These are phyloP conservation scores for Megalopta genalis DNA, from an alignment of 1,140 invertebrate genomes.

Conservation along the genomic window DNA sequence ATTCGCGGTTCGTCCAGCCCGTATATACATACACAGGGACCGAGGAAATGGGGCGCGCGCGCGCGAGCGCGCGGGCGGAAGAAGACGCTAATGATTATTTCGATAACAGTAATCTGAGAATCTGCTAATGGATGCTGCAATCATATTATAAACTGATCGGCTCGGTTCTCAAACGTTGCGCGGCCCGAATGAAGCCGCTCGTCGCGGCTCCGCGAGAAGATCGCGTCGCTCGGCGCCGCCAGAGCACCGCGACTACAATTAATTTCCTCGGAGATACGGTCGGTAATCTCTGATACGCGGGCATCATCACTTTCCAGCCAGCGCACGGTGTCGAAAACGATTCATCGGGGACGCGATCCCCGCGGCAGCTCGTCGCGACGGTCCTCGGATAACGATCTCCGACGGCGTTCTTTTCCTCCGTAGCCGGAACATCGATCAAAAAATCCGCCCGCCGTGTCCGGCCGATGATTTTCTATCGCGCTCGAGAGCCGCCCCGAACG, in stretches of 20 bases:
- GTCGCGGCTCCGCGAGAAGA: not conserved
- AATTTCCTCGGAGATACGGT: slow-evolving; percentile 12
- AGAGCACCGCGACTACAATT: slow-evolving; percentile 15
- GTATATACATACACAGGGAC: too few relatives aligned
- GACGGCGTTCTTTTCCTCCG: too few relatives aligned
- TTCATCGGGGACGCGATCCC: not conserved
- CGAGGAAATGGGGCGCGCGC: too few relatives aligned
- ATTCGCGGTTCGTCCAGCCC: too few relatives aligned
- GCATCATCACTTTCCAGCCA: not conserved
- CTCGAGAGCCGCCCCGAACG: not conserved
- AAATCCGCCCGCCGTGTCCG: not conserved
- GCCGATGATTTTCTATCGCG: not conserved
- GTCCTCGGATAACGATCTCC: not conserved
- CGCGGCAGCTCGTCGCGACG: not conserved
- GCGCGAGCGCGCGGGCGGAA: too few relatives aligned
- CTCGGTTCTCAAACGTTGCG: not conserved
- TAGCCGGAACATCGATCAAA: slow-evolving; percentile 12
- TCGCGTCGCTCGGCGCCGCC: not conserved
- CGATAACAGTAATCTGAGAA: not conserved
- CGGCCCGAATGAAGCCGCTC: not conserved
- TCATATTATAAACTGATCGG: not conserved
- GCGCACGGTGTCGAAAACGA: slow-evolving; percentile 9
- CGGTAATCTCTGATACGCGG: slow-evolving; percentile 1
- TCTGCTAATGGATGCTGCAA: slow-evolving; percentile 1
- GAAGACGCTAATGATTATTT: not conserved